phyloP scores from a whole-genome alignment of 2,113 vertebrate species.

The Pluvialis apricaria region DNA sequence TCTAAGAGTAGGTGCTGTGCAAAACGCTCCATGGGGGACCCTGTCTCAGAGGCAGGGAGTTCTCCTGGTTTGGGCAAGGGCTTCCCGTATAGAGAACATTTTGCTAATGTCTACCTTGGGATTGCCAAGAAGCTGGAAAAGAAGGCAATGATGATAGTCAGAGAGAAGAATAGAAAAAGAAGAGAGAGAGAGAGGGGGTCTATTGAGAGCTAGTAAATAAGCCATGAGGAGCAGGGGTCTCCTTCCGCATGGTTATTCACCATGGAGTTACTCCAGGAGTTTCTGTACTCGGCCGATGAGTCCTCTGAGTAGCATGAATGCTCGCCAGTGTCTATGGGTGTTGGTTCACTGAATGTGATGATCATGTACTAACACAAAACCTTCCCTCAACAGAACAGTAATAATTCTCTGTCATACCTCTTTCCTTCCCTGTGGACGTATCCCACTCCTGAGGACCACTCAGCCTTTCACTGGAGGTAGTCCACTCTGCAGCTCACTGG shows the following conservation, averaged over 20 bases:
- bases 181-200: not conserved
- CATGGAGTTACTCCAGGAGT: not conserved
- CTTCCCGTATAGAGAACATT: not conserved
- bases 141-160: not conserved
- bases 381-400: not conserved
- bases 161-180: not conserved
- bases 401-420: not conserved
- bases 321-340: not conserved
- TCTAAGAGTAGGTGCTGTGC: not conserved
- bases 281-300: not conserved
- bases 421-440: fast-evolving
- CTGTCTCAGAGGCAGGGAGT: not conserved
- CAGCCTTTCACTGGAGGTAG: not conserved
- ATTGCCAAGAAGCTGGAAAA: not conserved
- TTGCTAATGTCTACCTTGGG: not conserved
- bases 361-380: not conserved
- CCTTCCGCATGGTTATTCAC: not conserved
- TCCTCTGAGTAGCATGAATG: not conserved
- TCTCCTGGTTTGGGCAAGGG: not conserved
- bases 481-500: not conserved
- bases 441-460: not conserved
- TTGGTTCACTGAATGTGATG: not conserved
- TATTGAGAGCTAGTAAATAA: not conserved
- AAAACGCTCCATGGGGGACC: not conserved
- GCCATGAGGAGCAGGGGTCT: not conserved